phyloP scores from a whole-genome alignment of 2,113 vertebrate genomes.

The Stigmatopora nigra region DNA sequence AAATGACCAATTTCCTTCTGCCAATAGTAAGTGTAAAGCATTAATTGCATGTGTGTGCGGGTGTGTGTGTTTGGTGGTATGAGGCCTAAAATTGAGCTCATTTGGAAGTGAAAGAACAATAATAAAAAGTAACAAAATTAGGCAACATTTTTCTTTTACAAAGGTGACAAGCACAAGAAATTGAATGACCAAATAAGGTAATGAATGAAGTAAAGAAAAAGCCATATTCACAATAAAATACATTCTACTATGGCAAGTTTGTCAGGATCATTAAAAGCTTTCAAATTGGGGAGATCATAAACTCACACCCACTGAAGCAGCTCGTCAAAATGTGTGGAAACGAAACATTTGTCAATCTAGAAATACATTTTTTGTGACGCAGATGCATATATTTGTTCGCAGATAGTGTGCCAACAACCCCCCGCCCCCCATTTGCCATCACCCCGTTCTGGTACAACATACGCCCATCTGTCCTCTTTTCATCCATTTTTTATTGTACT shows the following conservation, averaged over 20 bases:
- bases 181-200: slow-evolving; percentile 1
- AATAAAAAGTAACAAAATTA: not conserved
- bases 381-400: slow-evolving; percentile 62
- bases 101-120: not conserved
- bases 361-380: slow-evolving; percentile 67
- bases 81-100: not conserved
- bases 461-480: slow-evolving; percentile 58
- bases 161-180: not conserved
- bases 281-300: not conserved
- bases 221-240: not conserved
- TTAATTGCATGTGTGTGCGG: slow-evolving; percentile 37
- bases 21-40: slow-evolving; percentile 13
- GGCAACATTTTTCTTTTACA: not conserved
- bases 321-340: slow-evolving; percentile 25
- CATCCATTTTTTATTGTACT: not conserved
- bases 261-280: not conserved
- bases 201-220: not conserved
- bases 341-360: slow-evolving; percentile 51
- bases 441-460: slow-evolving; percentile 54
- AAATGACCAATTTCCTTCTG: slow-evolving; percentile 61
- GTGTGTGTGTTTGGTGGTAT: slow-evolving; percentile 13
- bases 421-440: slow-evolving; percentile 51
- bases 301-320: slow-evolving; percentile 7
- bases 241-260: not conserved
- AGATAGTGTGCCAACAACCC: slow-evolving; percentile 46